A percentile compares a stretch with the other conserved stretches of the same genome.
Evolutionary conservation across 2,113 vertebrate genomes (phyloP).

Genomic region (Oreochromis niloticus): DNA sequence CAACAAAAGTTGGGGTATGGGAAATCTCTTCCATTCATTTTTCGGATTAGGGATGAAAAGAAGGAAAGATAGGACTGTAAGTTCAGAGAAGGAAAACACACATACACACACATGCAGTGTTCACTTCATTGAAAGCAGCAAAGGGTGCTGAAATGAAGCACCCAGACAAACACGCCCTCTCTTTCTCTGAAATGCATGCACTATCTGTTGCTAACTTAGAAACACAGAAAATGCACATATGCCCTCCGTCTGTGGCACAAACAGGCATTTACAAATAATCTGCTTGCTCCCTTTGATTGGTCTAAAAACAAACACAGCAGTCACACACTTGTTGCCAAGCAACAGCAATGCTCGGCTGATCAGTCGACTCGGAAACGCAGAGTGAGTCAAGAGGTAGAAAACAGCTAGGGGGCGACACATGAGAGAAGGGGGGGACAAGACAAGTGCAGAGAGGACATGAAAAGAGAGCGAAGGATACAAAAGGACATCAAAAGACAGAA

Average conservation of each 20-base stretch:
- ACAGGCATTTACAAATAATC: background rate
- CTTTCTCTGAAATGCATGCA: background rate
- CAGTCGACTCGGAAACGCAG: background rate
- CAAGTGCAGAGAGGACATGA: background rate
- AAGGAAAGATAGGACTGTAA: background rate
- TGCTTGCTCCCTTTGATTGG: slow-evolving; percentile 9
- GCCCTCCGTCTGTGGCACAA: background rate
- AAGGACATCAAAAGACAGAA: background rate
- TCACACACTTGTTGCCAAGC: slow-evolving; percentile 71
- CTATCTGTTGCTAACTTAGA: background rate
- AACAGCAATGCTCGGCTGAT: slow-evolving; percentile 65
- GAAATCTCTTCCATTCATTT: background rate
- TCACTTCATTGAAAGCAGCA: background rate
- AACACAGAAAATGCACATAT: background rate
- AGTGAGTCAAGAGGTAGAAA: background rate
- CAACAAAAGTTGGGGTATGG: background rate
- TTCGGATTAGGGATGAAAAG: background rate
- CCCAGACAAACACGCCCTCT: background rate
- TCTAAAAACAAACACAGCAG: slow-evolving; percentile 43
- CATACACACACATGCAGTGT: background rate
- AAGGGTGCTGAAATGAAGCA: background rate
- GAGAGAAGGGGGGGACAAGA: background rate
- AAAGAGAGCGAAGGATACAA: background rate
- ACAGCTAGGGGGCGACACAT: background rate
- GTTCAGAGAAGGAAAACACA: background rate